Percentiles rank a stretch among this genome's conserved stretches.
Conservation (phyloP, 2,888 invertebrate species). For the Harmothoe impar region DNA sequence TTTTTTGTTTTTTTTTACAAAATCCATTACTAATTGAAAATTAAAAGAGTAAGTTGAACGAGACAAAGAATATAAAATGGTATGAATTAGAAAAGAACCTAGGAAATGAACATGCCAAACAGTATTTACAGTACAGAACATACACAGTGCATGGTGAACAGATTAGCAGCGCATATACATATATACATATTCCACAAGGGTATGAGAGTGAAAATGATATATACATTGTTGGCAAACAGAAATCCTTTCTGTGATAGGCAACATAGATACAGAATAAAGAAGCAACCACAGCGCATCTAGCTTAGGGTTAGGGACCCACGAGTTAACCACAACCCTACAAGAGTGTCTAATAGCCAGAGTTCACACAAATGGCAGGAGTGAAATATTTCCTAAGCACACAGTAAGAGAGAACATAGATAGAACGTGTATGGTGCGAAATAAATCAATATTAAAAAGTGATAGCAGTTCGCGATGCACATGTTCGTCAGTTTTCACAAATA, state of each 20-base stretch:
- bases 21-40: too few species aligned
- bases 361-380: not conserved
- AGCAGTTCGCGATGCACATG: not conserved
- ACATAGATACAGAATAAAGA: not conserved
- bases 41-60: not conserved
- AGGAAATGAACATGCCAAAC: not conserved
- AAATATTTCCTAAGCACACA: not conserved
- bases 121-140: not conserved
- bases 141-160: not conserved
- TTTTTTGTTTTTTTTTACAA: too few species aligned
- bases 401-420: conserved; percentile 24
- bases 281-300: not conserved
- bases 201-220: not conserved
- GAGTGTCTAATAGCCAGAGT: conserved; percentile 3
- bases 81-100: too few species aligned
- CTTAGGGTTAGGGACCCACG: not conserved
- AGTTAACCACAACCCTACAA: not conserved
- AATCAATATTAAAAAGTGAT: not conserved
- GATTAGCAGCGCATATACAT: not conserved
- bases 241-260: not conserved
- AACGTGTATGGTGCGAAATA: conserved; percentile 1
- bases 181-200: not conserved
- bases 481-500: not conserved
- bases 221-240: not conserved
- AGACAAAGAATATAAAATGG: too few species aligned